Evolutionary conservation across 2,888 invertebrate species (phyloP), one percentile per base, ranked within the genome.

Genomic region (Malthinus flaveolus): DNA sequence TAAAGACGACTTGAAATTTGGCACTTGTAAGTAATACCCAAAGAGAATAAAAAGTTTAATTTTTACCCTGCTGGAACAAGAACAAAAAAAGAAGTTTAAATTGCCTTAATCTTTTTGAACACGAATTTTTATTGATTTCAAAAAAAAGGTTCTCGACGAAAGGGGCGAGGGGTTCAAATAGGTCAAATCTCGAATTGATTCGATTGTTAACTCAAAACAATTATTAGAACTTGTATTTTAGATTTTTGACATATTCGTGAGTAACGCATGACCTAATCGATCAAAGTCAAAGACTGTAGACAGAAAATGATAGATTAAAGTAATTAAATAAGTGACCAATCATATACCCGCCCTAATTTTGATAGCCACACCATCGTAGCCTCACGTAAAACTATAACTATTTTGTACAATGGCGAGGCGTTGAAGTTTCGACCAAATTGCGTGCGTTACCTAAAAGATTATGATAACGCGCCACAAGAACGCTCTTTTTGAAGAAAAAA

Each of bases 281-380:
- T 76, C 76, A 76, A 76, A 74, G 76, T 76, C 76, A 76, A 69
- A 68, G 66, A 73, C 73, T 73, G 74, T 71, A 75, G 76, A 76
- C 76, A 74, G 72, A 71, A 71, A 73, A 75, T 77, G 77, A 77
- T 77, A 76, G 76, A 77, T 77, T 71, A 72, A 71, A 73, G 75
- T 76, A 76, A 77, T 77, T 77, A 77, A 77, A 77, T 77, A 77
- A 77, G 75, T 77, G 76, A 77, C 77, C 77, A 77, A 77, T 77
- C 77, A 77, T 77, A 77, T 75, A 75, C 73, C 71, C 75, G 74
- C 74, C 74, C 72, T 75, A 63, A 49, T 52, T 67, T 67, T 71
- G 71, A 72, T 72, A 72, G 68, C 67, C 63, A 68, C 68, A 68
- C 69, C 68, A 61, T 70, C 72, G 70, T 71, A 67, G 64, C 60